Evolutionary conservation across 2,888 invertebrate species (phyloP).

Genomic region (Trichopoda pennipes): DNA sequence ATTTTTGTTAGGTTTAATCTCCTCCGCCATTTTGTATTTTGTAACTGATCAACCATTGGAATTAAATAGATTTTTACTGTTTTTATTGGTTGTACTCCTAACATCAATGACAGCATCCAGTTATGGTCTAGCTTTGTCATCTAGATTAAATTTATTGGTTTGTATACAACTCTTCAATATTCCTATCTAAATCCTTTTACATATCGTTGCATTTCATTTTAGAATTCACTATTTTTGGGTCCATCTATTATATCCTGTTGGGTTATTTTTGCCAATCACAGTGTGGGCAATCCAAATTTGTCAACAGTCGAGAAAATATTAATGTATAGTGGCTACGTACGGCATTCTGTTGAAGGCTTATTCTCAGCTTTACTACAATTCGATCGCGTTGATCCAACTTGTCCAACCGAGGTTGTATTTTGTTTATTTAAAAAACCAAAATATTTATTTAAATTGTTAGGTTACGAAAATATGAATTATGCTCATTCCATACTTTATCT

Average conservation of each 20-base stretch:
- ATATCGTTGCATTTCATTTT: conserved; percentile 69
- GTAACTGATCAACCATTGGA: conserved; percentile 90
- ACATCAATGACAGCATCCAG: conserved; percentile 90
- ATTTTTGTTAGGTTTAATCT: conserved; percentile 85
- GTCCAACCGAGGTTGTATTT: conserved; percentile 86
- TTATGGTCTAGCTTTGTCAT: conserved; percentile 88
- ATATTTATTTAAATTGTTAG: conserved; percentile 88
- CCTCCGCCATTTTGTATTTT: conserved; percentile 86
- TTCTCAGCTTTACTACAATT: conserved; percentile 89
- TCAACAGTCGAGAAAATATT: conserved; percentile 88
- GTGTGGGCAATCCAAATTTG: conserved; percentile 89
- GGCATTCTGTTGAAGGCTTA: conserved; percentile 91
- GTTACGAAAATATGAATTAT: conserved; percentile 87
- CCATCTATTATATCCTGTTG: conserved; percentile 92
- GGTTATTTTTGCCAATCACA: conserved; percentile 93
- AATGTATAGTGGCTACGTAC: conserved; percentile 90
- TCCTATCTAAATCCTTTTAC: neutral
- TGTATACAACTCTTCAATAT: conserved; percentile 77
- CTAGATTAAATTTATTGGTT: conserved; percentile 88
- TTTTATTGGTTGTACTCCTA: conserved; percentile 86
- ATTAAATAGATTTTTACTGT: conserved; percentile 84
- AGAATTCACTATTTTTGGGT: conserved; percentile 95
- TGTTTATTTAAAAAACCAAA: conserved; percentile 88
- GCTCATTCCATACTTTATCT: conserved; percentile 86
- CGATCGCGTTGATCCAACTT: conserved; percentile 87